Evolutionary conservation across 2,888 invertebrate genomes (phyloP).

Genomic region (Scaptomyza caliginosa): DNA sequence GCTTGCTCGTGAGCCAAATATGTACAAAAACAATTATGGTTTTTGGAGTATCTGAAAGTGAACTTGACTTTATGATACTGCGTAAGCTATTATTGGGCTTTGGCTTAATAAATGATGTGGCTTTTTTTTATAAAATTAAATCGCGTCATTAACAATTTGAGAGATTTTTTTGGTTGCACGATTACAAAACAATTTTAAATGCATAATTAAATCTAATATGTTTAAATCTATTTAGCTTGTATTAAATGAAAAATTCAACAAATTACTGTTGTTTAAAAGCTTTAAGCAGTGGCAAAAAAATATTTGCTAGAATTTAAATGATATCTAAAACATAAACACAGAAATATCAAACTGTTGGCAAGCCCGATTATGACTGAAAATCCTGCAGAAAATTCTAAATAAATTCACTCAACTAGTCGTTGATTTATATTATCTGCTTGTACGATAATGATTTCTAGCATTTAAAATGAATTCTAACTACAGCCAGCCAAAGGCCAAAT

Average conservation of each 20-base stretch:
- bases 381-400: neutral
- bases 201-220: neutral
- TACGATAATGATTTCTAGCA: neutral
- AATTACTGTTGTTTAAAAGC: neutral
- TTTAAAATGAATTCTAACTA: neutral
- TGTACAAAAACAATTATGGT: neutral
- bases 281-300: neutral
- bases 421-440: neutral
- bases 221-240: neutral
- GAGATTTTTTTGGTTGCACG: neutral
- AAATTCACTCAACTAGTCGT: too few species aligned
- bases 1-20: conserved; percentile 1
- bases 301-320: neutral
- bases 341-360: neutral
- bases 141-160: neutral
- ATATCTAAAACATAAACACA: neutral
- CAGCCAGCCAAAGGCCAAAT: neutral
- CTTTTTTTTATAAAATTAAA: too few species aligned
- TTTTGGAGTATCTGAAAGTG: neutral
- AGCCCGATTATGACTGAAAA: neutral
- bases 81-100: neutral
- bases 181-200: neutral
- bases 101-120: too few species aligned
- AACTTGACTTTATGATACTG: neutral
- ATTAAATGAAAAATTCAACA: neutral